Evolutionary conservation across 2,888 invertebrate species (phyloP).

Genomic region (Eupsilia transversa): DNA sequence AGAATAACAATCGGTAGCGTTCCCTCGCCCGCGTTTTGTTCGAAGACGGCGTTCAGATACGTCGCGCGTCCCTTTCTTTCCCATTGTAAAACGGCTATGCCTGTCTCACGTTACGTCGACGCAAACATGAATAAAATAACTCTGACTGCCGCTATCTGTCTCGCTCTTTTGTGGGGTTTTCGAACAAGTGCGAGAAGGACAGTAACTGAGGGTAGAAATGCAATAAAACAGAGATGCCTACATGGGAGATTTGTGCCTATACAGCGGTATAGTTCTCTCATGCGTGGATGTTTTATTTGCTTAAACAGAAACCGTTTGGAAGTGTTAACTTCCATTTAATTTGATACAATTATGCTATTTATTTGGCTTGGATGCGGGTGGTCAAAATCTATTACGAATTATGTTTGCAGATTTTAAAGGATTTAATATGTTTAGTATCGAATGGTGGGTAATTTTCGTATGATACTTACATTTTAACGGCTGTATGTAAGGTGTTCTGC

Average conservation of each 20-base stretch:
- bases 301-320: conserved; percentile 72
- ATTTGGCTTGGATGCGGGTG: conserved; percentile 62
- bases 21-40: conserved; percentile 84
- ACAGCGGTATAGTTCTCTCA: conserved; percentile 74
- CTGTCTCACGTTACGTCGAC: conserved; percentile 78
- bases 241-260: conserved; percentile 82
- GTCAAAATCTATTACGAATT: conserved; percentile 55
- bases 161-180: conserved; percentile 71
- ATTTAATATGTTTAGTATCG: background rate
- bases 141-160: conserved; percentile 79
- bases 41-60: conserved; percentile 78
- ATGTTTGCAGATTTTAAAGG: conserved; percentile 13
- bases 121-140: conserved; percentile 86
- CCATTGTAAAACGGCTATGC: conserved; percentile 72
- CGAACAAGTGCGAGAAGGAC: conserved; percentile 74
- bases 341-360: conserved; percentile 76
- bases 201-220: conserved; percentile 77
- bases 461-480: conserved; percentile 19
- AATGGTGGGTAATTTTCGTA: conserved; percentile 7
- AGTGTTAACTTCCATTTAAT: conserved; percentile 85
- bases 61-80: conserved; percentile 78
- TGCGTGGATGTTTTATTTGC: conserved; percentile 81
- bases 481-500: background rate
- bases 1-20: conserved; percentile 85
- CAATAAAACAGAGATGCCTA: conserved; percentile 84